Evolutionary conservation across 1,140 invertebrate species (phyloP).

Genomic region (Neotoxoptera formosana): DNA sequence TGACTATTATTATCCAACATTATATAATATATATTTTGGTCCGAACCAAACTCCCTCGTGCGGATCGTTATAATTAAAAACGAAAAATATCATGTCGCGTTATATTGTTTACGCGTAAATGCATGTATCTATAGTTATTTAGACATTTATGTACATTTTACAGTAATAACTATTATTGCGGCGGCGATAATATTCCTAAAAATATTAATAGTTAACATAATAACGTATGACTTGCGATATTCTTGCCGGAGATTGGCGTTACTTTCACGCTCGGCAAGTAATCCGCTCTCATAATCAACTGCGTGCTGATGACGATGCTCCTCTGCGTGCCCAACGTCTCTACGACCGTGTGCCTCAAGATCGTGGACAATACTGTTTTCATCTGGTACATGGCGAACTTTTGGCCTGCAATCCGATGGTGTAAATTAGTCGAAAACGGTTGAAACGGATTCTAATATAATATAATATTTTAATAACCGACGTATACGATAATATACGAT

Average conservation of each 20-base stretch:
- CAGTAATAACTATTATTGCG: not conserved
- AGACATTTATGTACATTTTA: not conserved
- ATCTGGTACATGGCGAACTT: conserved; percentile 67
- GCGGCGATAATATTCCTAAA: not conserved
- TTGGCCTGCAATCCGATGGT: conserved; percentile 62
- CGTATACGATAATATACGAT: not conserved
- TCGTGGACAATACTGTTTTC: conserved; percentile 65
- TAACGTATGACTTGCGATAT: not conserved
- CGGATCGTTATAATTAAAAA: not conserved
- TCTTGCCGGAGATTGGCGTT: not conserved
- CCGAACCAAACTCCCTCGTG: not conserved
- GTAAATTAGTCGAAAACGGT: not conserved
- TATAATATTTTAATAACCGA: too few relatives aligned
- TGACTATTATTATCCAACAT: not conserved
- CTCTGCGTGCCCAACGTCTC: conserved; percentile 27
- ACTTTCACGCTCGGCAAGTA: conserved; percentile 15
- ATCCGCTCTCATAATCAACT: conserved; percentile 55
- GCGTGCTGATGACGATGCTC: conserved; percentile 11
- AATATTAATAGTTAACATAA: not conserved
- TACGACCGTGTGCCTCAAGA: conserved; percentile 62
- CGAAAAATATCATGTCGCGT: not conserved
- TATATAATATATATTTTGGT: not conserved
- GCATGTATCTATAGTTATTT: not conserved
- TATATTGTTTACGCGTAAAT: not conserved
- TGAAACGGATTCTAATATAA: not conserved